Evolutionary conservation across 2,888 invertebrate genomes (phyloP), one percentile per base, ranked within the genome.

Genomic region (Patella pellucida): DNA sequence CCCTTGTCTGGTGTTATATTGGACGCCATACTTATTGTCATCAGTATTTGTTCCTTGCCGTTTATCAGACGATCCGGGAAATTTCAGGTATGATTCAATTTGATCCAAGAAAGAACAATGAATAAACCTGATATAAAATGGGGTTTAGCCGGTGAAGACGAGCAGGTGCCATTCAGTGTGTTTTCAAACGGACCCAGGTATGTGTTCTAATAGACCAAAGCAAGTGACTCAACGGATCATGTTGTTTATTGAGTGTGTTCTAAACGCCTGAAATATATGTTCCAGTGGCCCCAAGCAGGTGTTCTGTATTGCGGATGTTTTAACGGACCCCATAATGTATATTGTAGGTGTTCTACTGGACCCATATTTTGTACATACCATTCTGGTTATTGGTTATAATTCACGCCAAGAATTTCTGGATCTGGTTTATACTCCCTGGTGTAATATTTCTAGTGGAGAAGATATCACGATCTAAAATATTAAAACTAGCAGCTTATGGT

Each of bases 381-480:
- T 98, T 97, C 90, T 97, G 96, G 96, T 78, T 95, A 23, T 91
- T 97, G 3, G 92, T 95, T 14, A 93, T 97, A 69, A 93, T 97
- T 76, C 98, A 98, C 90, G 97, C 95, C 0, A 97, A 97, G 0
- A 96, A 95, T 90, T 98, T 97, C 91, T 97, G 97, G 97, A 96
- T 96, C 90, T 98, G 97, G 97, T 96, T 97, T 90, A 92, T 96
- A 54, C 90, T 94, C 3, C 97, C 97, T 0, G 96, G 96, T 0
- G 87, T 94, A 1, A 91, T 97, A 0, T 97, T 96, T 88, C 82
- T 95, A 0, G 91, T 95, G 0, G 98, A 98, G 91, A 93, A 96
- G 77, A 92, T 95, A 9, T 80, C 74, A 31, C 68, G 83, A 14
- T 82, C 82, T 31, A 83, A 83, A 56, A 54, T 83, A 1, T 78